Percentiles rank a stretch among this genome's conserved stretches.
Conservation (phyloP, 2,797 vertebrate genomes). For the Gymnothorax reevesii region DNA sequence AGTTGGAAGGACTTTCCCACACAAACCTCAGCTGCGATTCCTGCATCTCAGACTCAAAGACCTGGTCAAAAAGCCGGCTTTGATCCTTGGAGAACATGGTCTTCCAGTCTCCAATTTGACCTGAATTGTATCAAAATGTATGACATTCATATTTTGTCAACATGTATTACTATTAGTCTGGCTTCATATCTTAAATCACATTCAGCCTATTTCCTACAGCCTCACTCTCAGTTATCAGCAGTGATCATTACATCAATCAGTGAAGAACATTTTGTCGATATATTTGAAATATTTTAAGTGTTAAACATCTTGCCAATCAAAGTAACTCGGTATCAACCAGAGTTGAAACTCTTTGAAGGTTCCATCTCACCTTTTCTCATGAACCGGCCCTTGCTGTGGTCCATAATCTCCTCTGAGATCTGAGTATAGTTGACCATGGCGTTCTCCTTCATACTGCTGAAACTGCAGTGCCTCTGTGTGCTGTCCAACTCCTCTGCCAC, state of each 20-base stretch:
- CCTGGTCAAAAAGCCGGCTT: constrained; percentile 61
- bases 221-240: neutral
- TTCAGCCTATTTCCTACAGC: neutral
- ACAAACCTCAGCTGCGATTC: constrained; percentile 48
- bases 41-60: constrained; percentile 71
- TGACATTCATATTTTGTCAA: too few species aligned
- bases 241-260: too few species aligned
- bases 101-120: constrained; percentile 79
- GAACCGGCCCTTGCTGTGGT: constrained; percentile 80
- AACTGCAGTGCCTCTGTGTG: constrained; percentile 72
- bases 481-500: constrained; percentile 59
- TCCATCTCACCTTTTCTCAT: constrained; percentile 80
- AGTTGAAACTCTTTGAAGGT: too few species aligned
- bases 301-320: too few species aligned
- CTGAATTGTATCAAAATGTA: constrained; percentile 51
- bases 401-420: constrained; percentile 71
- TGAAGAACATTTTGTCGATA: too few species aligned
- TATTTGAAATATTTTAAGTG: too few species aligned
- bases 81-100: constrained; percentile 74
- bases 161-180: too few species aligned
- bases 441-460: constrained; percentile 79
- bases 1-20: constrained; percentile 55
- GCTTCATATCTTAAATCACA: too few species aligned
- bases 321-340: too few species aligned
- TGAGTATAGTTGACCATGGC: constrained; percentile 78